These are phyloP conservation scores for Astreopora myriophthalma DNA, from an alignment of 64 coral and sea anemone genomes.

Conservation along the genomic window DNA sequence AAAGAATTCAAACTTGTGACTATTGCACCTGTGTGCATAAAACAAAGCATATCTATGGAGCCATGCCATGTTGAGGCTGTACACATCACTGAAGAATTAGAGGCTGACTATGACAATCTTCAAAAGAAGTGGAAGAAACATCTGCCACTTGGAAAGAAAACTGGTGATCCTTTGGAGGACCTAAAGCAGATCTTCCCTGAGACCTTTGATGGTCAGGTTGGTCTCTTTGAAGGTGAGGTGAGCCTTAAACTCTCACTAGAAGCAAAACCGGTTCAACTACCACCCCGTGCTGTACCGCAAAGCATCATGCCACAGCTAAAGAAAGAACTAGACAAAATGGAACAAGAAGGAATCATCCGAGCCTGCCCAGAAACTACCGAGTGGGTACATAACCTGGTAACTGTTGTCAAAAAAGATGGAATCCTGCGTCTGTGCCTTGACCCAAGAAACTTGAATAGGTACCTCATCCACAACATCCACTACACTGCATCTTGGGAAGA, in stretches of 20 bases:
- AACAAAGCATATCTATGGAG: constrained; percentile 52
- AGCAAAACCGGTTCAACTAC: constrained; percentile 57
- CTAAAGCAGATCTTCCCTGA: constrained; percentile 50
- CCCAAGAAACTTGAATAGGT: constrained; percentile 47
- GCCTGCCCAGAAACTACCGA: constrained; percentile 65
- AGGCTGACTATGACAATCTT: constrained; percentile 30
- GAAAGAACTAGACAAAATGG: constrained; percentile 62
- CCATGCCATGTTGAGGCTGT: constrained; percentile 52
- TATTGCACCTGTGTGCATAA: constrained; percentile 54
- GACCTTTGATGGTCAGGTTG: constrained; percentile 59
- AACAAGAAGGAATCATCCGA: constrained; percentile 54
- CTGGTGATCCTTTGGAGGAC: constrained; percentile 63
- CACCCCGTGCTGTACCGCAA: constrained; percentile 50
- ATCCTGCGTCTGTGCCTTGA: constrained; percentile 55
- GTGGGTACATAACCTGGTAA: constrained; percentile 72
- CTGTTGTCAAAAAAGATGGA: constrained; percentile 58
- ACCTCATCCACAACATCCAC: no score
- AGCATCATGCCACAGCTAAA: constrained; percentile 57
- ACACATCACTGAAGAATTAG: constrained; percentile 61
- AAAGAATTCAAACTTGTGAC: constrained; percentile 72
- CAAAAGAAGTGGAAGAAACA: constrained; percentile 48
- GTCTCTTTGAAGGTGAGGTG: constrained; percentile 61
- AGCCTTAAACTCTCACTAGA: constrained; percentile 43
- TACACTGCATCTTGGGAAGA: constrained; percentile 44
- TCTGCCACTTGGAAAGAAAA: constrained; percentile 66